Evolutionary conservation across 2,888 invertebrate species (phyloP), one percentile per base, ranked within the genome.

Genomic region (Byasa hedistus): DNA sequence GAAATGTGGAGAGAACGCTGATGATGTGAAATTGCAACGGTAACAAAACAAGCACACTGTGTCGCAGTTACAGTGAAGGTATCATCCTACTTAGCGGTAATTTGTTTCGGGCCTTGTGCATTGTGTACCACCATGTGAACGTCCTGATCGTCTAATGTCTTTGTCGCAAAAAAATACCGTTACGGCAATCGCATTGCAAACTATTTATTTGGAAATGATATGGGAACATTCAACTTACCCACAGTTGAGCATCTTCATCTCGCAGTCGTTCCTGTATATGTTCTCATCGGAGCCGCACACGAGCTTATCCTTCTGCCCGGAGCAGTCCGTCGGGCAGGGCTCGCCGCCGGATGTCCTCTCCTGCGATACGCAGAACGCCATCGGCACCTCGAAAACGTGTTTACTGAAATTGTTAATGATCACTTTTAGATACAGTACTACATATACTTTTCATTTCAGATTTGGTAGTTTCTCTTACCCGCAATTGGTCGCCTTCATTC

Each of bases 401-500:
- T 97, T 97, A 55, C 96, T 96, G 87, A 39, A 90, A 91, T 52
- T 54, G 27, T 15, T 64, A 51, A 51, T 1, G 59, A 21, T 48
- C 0, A 19, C 15, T 19, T 48, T 48, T 48, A 17, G 17, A 19
- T n/a, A 19, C 10, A 3, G 1, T 2, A 48, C 5, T 48, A 48
- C 17, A 17, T 32, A 32, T 10, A 7, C 27, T 27, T 27, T 27
- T 27, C 5, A 2, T 27, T 7, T 27, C 8, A 27, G 10, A 32
- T 8, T 32, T 32, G 32, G 32, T 48, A 48, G 19, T 48, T 48
- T 15, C 4, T 48, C 80, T 70, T 85, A 96, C 96, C 98, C 98
- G 89, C 98, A 98, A 83, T 98, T 98, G 77, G 97, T 96, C 51
- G 96, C 95, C 82, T 96, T 96, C 97, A 98, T 97, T 79, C 96